Percentiles rank a stretch among this genome's conserved stretches.
Evolutionary conservation across 1,140 invertebrate species (phyloP).

Genomic region (Pogonognathellus flavescens): DNA sequence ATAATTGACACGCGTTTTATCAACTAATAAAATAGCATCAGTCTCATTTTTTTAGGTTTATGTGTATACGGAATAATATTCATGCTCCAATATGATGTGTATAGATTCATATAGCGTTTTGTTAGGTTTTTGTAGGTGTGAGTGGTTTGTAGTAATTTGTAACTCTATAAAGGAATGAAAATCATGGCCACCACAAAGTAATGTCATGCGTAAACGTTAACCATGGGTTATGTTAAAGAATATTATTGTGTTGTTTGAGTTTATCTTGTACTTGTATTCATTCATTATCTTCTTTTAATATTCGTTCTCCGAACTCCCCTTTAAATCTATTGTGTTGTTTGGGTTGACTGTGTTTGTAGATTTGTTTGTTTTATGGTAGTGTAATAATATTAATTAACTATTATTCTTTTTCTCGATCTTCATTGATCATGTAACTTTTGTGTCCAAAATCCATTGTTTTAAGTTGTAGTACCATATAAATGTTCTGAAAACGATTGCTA

Average conservation of each 20-base stretch:
- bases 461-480: background rate
- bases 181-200: background rate
- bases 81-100: background rate
- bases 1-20: background rate
- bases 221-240: no score
- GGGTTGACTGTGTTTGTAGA: background rate
- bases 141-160: conserved; percentile 35
- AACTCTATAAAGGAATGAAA: background rate
- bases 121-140: conserved; percentile 40
- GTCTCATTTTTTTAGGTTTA: conserved; percentile 30
- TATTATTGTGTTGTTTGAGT: no score
- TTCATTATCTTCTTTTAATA: conserved; percentile 4
- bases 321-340: background rate
- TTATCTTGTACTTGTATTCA: background rate
- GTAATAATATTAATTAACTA: no score
- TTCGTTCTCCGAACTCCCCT: background rate
- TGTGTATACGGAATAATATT: background rate
- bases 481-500: background rate
- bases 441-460: background rate
- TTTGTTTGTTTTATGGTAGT: background rate
- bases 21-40: background rate
- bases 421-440: background rate
- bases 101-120: conserved; percentile 2
- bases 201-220: no score
- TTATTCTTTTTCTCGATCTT: background rate